Percentiles rank a stretch among this genome's conserved stretches.
Evolutionary conservation across 35 echinoderm and acorn worm genomes (phyloP).

Genomic region (Apostichopus japonicus): DNA sequence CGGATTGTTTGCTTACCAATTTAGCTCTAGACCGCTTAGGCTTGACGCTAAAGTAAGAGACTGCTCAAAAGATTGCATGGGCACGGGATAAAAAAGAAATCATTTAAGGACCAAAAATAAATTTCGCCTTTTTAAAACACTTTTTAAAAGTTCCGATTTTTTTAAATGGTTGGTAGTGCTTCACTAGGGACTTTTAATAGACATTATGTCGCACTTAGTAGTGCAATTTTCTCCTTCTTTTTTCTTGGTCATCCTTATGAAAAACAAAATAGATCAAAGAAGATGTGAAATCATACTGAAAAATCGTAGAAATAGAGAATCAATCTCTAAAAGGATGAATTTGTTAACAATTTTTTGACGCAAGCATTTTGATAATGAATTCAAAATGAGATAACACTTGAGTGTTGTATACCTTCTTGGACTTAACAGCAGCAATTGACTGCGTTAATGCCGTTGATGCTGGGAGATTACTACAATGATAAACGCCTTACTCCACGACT

Average conservation of each 20-base stretch:
- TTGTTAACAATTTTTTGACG: too few species aligned
- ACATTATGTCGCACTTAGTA: constrained; percentile 4
- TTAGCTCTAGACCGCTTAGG: constrained; percentile 42
- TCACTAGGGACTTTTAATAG: constrained; percentile 12
- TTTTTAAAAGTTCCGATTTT: constrained; percentile 18
- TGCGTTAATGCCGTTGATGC: too few species aligned
- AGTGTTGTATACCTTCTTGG: too few species aligned
- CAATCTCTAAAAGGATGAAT: too few species aligned
- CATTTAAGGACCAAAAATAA: constrained; percentile 45
- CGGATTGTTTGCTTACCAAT: constrained; percentile 56
- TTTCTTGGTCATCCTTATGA: neutral
- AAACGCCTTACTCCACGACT: too few species aligned
- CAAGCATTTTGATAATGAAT: too few species aligned
- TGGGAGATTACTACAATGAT: too few species aligned
- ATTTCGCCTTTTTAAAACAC: constrained; percentile 37
- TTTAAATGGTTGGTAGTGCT: constrained; percentile 18
- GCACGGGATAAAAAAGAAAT: neutral
- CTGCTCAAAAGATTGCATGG: neutral
- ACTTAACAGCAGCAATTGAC: too few species aligned
- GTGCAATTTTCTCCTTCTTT: neutral
- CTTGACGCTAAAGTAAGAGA: neutral
- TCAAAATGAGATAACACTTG: too few species aligned
- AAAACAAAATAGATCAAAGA: neutral
- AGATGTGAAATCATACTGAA: too few species aligned
- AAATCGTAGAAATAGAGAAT: too few species aligned